Base-by-base conservation (phyloP, 1,140 invertebrate species). In the Pteromalus puparum region DNA sequence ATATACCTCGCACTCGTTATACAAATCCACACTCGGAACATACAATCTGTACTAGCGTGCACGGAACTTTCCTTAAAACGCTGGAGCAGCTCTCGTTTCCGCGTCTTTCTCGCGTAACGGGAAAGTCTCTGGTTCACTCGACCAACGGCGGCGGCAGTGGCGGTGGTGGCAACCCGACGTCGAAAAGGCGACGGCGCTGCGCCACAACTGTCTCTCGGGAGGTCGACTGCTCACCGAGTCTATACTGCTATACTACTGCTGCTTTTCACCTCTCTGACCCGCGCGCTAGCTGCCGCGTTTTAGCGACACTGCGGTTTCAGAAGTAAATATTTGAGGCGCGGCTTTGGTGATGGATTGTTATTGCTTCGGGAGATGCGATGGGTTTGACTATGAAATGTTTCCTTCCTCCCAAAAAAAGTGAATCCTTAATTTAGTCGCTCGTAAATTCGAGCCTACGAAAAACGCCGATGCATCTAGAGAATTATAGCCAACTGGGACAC, bases 21-120 rank as follows among this genome's bases (percentile, higher is more conserved):
- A 70, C 4, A 70, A 18, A 78, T 61, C 18, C 48, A 78, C 76
- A 79, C 38, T 15, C 38, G 77, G 34, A 18, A 34, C 77, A 38
- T 65, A 34, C 28, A 53, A 79, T 79, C 65, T 67, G 12, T 30
- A 42, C n/a, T 26, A 4, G 21, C 46, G 28, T 12, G 26, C 26
- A 15, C 26, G 28, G 70, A 73, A 81, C 26, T 73, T 81, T 81
- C 80, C 80, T 81, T 81, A 81, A 81, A 81, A 53, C 46, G 48
- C 24, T 48, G 70, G 24, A 61, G 24, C 9, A 73, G 53, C 53
- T 76, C 74, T 76, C 73, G 73, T 76, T 82, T 82, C 73, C 73
- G 73, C 61, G 81, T 82, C 72, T 75, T 68, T 82, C 81, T 46
- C 61, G 53, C 61, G 73, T 82, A 82, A 82, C 81, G 81, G 73